A percentile compares a stretch with the other conserved stretches of the same genome.
phyloP scores from a whole-genome alignment of 2,797 vertebrate species.

The Oceanodroma leucorhoa region DNA sequence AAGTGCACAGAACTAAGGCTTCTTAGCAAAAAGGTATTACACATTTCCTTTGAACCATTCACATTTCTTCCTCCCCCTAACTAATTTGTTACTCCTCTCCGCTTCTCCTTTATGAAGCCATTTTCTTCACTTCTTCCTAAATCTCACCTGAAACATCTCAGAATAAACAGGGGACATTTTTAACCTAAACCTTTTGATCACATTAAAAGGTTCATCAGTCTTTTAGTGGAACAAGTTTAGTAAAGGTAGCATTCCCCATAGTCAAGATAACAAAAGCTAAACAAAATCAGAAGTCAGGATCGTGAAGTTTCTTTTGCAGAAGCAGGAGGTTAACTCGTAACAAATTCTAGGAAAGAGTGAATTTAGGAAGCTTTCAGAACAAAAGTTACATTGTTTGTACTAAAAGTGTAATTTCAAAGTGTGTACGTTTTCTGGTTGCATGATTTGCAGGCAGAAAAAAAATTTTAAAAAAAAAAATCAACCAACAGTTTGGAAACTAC shows the following conservation, averaged over 20 bases:
- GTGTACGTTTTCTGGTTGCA: neutral
- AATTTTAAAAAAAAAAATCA: neutral
- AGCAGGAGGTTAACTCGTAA: neutral
- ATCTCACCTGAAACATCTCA: neutral
- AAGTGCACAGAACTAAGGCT: neutral
- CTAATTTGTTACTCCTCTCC: neutral
- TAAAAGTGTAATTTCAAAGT: neutral
- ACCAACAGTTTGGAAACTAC: neutral
- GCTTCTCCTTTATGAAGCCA: neutral
- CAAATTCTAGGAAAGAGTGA: neutral
- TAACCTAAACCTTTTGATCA: neutral
- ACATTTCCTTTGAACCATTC: neutral
- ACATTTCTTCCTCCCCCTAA: neutral
- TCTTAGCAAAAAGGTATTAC: neutral
- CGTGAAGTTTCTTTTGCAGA: neutral
- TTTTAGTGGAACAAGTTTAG: neutral
- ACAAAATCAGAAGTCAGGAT: neutral
- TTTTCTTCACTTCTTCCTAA: neutral
- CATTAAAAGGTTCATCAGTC: neutral
- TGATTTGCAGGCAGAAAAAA: neutral
- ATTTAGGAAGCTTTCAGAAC: neutral
- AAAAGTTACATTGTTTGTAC: neutral
- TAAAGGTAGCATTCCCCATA: neutral
- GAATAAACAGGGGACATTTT: neutral
- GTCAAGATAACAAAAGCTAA: neutral